phyloP scores from a whole-genome alignment of 64 coral and sea anemone species.

The Stichodactyla mertensii region DNA sequence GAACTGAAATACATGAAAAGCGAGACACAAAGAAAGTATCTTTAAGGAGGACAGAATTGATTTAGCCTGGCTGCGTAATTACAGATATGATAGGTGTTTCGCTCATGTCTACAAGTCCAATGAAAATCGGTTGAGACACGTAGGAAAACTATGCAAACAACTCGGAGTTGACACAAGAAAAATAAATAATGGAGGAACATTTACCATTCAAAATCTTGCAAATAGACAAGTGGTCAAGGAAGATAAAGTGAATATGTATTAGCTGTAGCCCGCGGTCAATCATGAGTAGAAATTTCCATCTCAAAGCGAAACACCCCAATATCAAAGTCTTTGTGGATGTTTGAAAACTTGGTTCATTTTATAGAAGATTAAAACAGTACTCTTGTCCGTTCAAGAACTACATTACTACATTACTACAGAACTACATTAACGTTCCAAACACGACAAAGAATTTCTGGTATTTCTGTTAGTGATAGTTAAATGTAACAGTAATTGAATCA shows the following conservation, averaged over 20 bases:
- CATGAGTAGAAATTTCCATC: neutral
- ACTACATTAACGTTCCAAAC: no score
- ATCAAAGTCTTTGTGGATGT: no score
- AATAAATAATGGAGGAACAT: conserved; percentile 2
- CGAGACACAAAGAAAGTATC: conserved; percentile 61
- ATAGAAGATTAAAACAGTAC: no score
- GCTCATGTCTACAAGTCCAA: neutral
- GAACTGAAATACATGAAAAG: conserved; percentile 63
- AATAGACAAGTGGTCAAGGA: conserved; percentile 11
- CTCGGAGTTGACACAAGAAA: conserved; percentile 12
- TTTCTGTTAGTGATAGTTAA: no score
- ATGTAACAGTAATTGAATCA: neutral
- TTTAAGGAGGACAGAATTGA: conserved; percentile 34
- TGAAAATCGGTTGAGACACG: neutral
- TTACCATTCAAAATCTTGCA: neutral
- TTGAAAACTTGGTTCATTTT: no score
- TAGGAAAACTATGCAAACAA: conserved; percentile 28
- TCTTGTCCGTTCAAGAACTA: no score
- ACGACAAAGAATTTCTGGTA: no score
- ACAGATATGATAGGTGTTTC: neutral
- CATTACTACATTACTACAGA: no score
- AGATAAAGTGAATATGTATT: neutral
- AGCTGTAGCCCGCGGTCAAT: neutral
- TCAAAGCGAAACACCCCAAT: neutral
- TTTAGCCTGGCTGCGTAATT: neutral